phyloP scores from a whole-genome alignment of 1,140 invertebrate species.

The Notospermus geniculatus region DNA sequence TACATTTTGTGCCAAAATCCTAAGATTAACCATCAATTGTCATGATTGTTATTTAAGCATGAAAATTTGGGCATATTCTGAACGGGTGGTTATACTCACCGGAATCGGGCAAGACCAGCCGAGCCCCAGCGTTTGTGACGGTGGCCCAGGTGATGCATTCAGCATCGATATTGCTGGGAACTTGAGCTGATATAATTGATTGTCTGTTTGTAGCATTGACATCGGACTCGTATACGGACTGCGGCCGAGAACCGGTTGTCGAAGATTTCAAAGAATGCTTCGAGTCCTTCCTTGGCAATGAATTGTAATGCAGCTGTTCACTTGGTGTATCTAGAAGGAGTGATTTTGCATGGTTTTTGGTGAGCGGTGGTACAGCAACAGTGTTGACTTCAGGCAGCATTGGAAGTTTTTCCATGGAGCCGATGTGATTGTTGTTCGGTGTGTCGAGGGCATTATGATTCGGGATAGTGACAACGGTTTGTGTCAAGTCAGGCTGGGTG shows the following conservation, averaged over 20 bases:
- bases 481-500: conserved; percentile 82
- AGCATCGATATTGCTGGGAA: conserved; percentile 57
- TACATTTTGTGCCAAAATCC: too few species aligned
- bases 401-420: conserved; percentile 36
- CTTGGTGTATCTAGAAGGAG: conserved; percentile 8
- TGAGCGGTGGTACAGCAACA: not conserved
- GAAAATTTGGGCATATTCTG: too few species aligned
- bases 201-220: conserved; percentile 36
- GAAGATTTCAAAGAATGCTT: conserved; percentile 13
- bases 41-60: too few species aligned
- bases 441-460: conserved; percentile 35
- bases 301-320: conserved; percentile 27
- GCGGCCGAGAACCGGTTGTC: conserved; percentile 21
- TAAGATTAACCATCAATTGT: too few species aligned
- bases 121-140: conserved; percentile 70
- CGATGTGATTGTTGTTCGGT: conserved; percentile 48
- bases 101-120: conserved; percentile 76
- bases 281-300: conserved; percentile 12
- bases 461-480: conserved; percentile 62
- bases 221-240: conserved; percentile 35
- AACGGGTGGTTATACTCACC: conserved; percentile 33
- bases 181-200: conserved; percentile 42
- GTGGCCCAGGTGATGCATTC: conserved; percentile 63
- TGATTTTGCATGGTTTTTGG: not conserved
- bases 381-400: not conserved